Evolutionary conservation across 2,797 vertebrate genomes (phyloP), one percentile per base, ranked within the genome.

Genomic region (Selene dorsalis): DNA sequence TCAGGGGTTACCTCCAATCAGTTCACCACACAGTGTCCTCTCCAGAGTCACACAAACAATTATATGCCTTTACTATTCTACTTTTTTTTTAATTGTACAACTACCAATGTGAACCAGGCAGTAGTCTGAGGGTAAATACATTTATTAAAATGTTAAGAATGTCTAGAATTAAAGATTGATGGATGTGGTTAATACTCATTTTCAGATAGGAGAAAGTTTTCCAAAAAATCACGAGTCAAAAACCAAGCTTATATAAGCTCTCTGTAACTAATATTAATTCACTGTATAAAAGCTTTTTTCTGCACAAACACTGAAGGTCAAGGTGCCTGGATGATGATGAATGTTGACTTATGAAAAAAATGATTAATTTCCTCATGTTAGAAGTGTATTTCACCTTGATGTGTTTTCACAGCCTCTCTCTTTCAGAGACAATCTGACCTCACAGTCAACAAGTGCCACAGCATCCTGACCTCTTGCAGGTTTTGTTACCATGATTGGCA

Each of bases 21-120:
- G 5, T 35, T 35, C 6, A 7, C 32, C 32, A 35, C 32, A 35
- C 32, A 35, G 32, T 8, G 32, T 35, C 32, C 32, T 35, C 32
- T 35, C 5, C 32, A 35, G 32, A 35, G 6, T 35, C 32, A 35
- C 32, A 35, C 32, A 35, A 35, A 35, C 32, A 35, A 7, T 35
- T 35, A 35, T 6, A 52, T 63, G 14, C 0, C 4, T 59, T 73
- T 45, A 26, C 9, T 17, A 32, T 55, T 20, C 18, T 55, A 28
- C 22, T 2, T 22, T 66, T 63, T 64, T 14, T 63, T n/a, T 13
- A 50, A 72, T 63, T 59, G 32, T 22, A 47, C 68, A 56, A 6
- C 9, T 56, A 5, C 20, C 48, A 53, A 28, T 7, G 22, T 63
- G 13, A 66, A 41, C 28, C 0, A 1, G 28, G 9, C 13, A 26